phyloP scores from a whole-genome alignment of 2,888 invertebrate species.

The Sycophila texana region DNA sequence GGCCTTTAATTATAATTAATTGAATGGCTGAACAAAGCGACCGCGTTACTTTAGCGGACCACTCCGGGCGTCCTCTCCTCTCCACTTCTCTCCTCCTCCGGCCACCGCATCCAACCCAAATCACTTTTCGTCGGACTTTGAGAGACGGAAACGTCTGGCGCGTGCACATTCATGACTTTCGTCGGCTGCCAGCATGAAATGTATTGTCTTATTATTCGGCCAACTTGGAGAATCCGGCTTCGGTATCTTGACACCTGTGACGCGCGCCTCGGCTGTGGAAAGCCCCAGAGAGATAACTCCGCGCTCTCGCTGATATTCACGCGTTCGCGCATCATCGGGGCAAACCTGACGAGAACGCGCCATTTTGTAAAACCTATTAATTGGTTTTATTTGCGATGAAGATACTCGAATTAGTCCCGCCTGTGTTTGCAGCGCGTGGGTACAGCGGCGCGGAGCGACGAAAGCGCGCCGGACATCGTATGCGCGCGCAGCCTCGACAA shows the following conservation, averaged over 20 bases:
- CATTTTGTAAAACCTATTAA: not conserved
- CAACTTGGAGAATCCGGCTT: conserved; percentile 13
- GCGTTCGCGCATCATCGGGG: not conserved
- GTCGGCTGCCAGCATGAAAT: not conserved
- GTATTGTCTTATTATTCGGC: conserved; percentile 36
- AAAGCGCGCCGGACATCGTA: not conserved
- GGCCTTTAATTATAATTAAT: conserved; percentile 65
- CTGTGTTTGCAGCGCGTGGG: not conserved
- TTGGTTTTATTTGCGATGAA: no score
- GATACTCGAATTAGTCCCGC: no score
- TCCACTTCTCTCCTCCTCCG: not conserved
- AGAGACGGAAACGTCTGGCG: conserved; percentile 16
- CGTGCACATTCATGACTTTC: conserved; percentile 23
- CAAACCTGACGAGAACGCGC: not conserved
- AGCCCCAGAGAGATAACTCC: no score
- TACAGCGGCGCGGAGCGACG: not conserved
- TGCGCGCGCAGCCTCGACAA: conserved; percentile 15
- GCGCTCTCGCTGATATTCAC: no score
- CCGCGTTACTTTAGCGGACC: conserved; percentile 26
- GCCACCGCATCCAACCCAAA: conserved; percentile 17
- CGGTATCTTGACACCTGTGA: conserved; percentile 30
- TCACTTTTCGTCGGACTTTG: conserved; percentile 37
- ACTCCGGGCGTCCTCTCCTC: no score
- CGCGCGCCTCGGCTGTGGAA: not conserved
- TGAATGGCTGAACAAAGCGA: conserved; percentile 60